Percentiles rank a stretch among this genome's conserved stretches.
These are phyloP conservation scores for Erpetoichthys calabaricus DNA, from an alignment of 2,797 vertebrate genomes.

Conservation along the genomic window DNA sequence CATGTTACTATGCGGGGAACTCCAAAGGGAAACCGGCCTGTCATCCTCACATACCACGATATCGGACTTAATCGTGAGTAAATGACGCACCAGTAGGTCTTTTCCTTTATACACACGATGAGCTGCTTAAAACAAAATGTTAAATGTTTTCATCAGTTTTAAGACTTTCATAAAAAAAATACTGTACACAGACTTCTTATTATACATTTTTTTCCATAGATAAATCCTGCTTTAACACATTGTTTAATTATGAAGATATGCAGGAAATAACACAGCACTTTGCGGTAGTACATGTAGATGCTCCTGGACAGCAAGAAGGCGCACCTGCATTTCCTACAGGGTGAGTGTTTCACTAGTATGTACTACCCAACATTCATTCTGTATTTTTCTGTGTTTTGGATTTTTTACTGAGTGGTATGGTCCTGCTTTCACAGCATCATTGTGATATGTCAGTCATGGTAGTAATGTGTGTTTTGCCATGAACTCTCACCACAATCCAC, in stretches of 20 bases:
- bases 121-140: neutral
- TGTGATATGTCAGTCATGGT: neutral
- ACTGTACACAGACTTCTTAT: too few relatives aligned
- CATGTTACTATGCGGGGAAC: slow-evolving; percentile 82
- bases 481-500: neutral
- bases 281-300: slow-evolving; percentile 81
- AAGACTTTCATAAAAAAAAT: neutral
- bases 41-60: slow-evolving; percentile 90
- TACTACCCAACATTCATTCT: too few relatives aligned
- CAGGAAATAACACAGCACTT: slow-evolving; percentile 89
- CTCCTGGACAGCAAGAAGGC: slow-evolving; percentile 84
- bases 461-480: neutral
- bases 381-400: neutral
- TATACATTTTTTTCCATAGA: slow-evolving; percentile 38
- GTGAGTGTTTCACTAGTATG: slow-evolving; percentile 37
- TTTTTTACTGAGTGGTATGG: neutral
- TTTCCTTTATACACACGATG: neutral
- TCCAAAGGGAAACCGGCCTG: slow-evolving; percentile 76
- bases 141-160: neutral
- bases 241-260: slow-evolving; percentile 96
- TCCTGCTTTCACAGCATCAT: neutral
- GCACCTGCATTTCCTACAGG: slow-evolving; percentile 74
- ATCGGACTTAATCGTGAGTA: slow-evolving; percentile 90
- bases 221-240: slow-evolving; percentile 88
- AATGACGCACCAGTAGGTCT: neutral